Percentiles rank a stretch among this genome's conserved stretches.
These are phyloP conservation scores for Thaleichthys pacificus DNA, from an alignment of 2,797 vertebrate genomes.

Conservation along the genomic window DNA sequence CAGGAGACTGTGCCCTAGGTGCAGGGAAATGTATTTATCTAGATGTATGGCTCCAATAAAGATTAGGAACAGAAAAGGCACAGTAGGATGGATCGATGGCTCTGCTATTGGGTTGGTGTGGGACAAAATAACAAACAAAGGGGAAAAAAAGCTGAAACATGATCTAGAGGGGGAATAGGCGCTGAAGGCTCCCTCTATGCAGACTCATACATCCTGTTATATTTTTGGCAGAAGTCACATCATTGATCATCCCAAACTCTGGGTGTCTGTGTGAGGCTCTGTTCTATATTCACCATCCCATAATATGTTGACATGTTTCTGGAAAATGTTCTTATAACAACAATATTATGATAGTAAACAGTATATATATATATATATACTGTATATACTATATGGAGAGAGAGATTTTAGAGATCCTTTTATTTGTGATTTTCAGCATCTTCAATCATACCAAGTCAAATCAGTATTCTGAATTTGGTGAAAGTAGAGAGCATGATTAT, in stretches of 20 bases:
- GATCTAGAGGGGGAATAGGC: neutral
- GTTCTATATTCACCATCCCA: neutral
- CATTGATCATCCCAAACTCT: neutral
- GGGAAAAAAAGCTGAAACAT: neutral
- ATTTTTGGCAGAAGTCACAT: neutral
- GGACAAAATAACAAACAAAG: neutral
- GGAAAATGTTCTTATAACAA: neutral
- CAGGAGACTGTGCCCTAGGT: conserved; percentile 28
- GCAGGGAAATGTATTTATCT: conserved; percentile 28
- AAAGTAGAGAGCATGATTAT: too few relatives aligned
- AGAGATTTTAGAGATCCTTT: too few relatives aligned
- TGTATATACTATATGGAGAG: too few relatives aligned
- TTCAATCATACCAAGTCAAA: too few relatives aligned
- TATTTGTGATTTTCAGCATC: too few relatives aligned
- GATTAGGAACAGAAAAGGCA: conserved; percentile 19
- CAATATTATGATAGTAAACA: neutral
- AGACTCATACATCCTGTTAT: neutral
- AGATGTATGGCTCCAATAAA: conserved; percentile 38
- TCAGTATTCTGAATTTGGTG: too few relatives aligned
- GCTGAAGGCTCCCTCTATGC: neutral
- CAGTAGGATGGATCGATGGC: conserved; percentile 13
- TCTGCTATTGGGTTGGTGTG: conserved; percentile 1
- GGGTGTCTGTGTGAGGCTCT: neutral
- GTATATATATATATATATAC: neutral
- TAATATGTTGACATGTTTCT: neutral